Evolutionary conservation across 2,797 vertebrate genomes (phyloP).

Genomic region (Rhinophrynus dorsalis): DNA sequence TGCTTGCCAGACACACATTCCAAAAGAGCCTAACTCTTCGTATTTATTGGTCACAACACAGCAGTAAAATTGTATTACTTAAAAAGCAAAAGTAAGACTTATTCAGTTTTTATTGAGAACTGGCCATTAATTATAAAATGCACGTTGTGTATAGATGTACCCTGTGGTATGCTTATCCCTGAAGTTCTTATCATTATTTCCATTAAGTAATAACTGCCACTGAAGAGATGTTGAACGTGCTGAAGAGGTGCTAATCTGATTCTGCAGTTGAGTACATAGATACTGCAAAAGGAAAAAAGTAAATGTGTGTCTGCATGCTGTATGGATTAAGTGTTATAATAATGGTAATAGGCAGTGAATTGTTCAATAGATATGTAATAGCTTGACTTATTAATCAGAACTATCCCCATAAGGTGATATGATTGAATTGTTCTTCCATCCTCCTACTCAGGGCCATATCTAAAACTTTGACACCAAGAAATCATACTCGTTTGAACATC

Average conservation of each 20-base stretch:
- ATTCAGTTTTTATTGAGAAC: conserved; percentile 38
- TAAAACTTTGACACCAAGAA: too few species aligned
- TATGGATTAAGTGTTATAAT: conserved; percentile 41
- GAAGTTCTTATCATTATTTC: conserved; percentile 10
- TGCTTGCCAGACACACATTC: not conserved
- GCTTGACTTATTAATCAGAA: not conserved
- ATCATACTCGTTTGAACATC: too few species aligned
- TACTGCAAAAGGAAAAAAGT: conserved; percentile 25
- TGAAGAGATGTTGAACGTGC: not conserved
- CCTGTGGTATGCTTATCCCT: not conserved
- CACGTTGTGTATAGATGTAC: conserved; percentile 36
- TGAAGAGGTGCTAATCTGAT: conserved; percentile 25
- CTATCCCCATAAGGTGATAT: too few species aligned
- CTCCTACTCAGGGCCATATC: too few species aligned
- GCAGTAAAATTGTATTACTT: conserved; percentile 23
- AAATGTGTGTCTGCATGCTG: conserved; percentile 36
- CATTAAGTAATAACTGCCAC: conserved; percentile 3
- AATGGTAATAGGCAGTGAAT: conserved; percentile 25
- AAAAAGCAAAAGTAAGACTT: conserved; percentile 23
- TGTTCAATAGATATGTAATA: not conserved
- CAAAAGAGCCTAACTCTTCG: not conserved
- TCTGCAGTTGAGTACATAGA: conserved; percentile 29
- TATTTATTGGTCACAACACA: conserved; percentile 1
- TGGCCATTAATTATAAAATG: conserved; percentile 47
- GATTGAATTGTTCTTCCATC: conserved; percentile 18